Conservation (phyloP, 2,888 invertebrate genomes). For the Copidosoma aretas region DNA sequence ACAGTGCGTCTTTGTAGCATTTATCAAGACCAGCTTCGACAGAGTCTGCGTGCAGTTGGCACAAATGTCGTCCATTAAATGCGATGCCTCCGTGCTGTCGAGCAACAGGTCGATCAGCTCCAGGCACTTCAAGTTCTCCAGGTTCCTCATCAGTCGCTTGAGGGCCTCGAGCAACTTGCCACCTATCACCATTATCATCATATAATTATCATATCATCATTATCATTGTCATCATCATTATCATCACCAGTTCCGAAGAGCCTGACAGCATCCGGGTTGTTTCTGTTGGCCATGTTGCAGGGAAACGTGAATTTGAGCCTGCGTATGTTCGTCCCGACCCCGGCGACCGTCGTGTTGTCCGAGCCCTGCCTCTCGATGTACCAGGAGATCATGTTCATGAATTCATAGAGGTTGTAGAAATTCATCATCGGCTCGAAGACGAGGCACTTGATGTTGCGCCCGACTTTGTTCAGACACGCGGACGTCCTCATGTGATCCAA, state of each 20-base stretch:
- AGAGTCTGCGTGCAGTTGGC: slow-evolving; percentile 71
- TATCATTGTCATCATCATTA: no score
- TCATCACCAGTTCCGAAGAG: slow-evolving; percentile 85
- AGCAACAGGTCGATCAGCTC: slow-evolving; percentile 78
- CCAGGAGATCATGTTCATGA: slow-evolving; percentile 81
- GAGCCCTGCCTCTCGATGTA: slow-evolving; percentile 67
- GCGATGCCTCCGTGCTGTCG: slow-evolving; percentile 73
- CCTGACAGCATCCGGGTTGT: slow-evolving; percentile 69
- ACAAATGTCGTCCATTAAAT: slow-evolving; percentile 76
- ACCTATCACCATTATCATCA: no score
- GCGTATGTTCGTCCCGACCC: slow-evolving; percentile 68
- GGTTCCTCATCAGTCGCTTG: slow-evolving; percentile 72
- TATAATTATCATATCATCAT: no score
- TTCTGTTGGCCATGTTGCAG: slow-evolving; percentile 72
- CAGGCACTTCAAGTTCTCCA: slow-evolving; percentile 70
- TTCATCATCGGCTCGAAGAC: slow-evolving; percentile 77
- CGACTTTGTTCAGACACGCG: slow-evolving; percentile 73
- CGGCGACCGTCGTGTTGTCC: slow-evolving; percentile 56
- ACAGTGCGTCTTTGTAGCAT: slow-evolving; percentile 74
- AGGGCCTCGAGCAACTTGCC: slow-evolving; percentile 72
- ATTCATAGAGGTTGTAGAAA: slow-evolving; percentile 83
- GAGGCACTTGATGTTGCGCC: slow-evolving; percentile 70
- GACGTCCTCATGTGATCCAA: slow-evolving; percentile 78
- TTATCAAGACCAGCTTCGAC: slow-evolving; percentile 72
- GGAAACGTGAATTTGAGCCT: slow-evolving; percentile 76